Conservation (phyloP, 2,797 vertebrate genomes). For the Caiman crocodilus region DNA sequence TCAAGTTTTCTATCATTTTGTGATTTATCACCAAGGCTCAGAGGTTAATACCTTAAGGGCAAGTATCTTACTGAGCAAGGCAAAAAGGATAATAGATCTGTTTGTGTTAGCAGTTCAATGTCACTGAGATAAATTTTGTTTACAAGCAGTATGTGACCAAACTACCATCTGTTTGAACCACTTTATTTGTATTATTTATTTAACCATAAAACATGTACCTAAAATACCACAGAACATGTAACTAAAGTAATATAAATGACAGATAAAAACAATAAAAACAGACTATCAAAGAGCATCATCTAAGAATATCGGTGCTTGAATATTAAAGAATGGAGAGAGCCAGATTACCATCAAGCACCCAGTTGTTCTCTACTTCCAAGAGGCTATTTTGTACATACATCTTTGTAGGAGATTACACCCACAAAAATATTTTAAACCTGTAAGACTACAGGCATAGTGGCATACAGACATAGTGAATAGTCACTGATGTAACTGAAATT, state of each 20-base stretch:
- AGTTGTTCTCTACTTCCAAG: background rate
- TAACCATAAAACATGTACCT: background rate
- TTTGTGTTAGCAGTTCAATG: slow-evolving; percentile 37
- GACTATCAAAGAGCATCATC: background rate
- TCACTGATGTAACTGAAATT: too few relatives aligned
- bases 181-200: slow-evolving; percentile 8
- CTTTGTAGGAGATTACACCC: too few relatives aligned
- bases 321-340: background rate
- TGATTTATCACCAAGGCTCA: slow-evolving; percentile 66
- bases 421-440: too few relatives aligned
- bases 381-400: background rate
- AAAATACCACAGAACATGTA: rapidly evolving
- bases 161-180: slow-evolving; percentile 15
- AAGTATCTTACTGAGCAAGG: slow-evolving; percentile 5
- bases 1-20: slow-evolving; percentile 13
- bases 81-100: slow-evolving; percentile 53
- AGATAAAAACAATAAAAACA: rapidly evolving
- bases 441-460: too few relatives aligned
- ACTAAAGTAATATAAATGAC: background rate
- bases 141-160: background rate
- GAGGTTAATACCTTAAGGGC: slow-evolving; percentile 41
- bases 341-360: background rate
- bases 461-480: too few relatives aligned
- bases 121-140: slow-evolving; percentile 27
- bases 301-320: too few relatives aligned